Evolutionary conservation across 2,797 vertebrate species (phyloP).

Genomic region (Tapera naevia): DNA sequence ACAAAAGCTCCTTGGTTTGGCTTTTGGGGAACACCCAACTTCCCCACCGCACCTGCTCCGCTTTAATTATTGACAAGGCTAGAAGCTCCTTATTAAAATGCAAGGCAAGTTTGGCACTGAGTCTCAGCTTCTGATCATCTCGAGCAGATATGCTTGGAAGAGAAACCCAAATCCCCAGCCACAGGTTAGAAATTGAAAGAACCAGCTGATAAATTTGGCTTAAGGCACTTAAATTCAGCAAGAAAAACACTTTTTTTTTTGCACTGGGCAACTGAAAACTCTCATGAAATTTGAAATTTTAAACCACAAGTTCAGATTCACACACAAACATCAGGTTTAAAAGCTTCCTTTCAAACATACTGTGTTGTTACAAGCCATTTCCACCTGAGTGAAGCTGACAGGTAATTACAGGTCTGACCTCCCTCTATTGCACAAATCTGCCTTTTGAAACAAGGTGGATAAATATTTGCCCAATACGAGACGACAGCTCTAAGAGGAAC

Average conservation of each 20-base stretch:
- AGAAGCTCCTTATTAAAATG: conserved; percentile 36
- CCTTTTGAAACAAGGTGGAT: conserved; percentile 50
- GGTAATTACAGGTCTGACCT: conserved; percentile 67
- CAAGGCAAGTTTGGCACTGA: conserved; percentile 15
- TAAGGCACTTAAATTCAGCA: neutral
- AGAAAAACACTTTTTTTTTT: neutral
- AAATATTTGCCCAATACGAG: conserved; percentile 61
- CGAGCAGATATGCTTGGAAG: neutral
- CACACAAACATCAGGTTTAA: neutral
- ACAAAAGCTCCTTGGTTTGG: conserved; percentile 42
- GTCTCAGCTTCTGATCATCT: conserved; percentile 23
- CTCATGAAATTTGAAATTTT: neutral
- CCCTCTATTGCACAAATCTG: conserved; percentile 50
- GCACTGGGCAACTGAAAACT: neutral
- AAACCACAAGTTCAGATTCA: neutral
- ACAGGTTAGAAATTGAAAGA: neutral
- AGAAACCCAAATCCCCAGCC: neutral
- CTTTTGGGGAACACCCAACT: conserved; percentile 41
- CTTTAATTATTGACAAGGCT: conserved; percentile 14
- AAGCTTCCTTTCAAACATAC: neutral
- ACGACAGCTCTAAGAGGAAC: conserved; percentile 33
- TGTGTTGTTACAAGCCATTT: neutral
- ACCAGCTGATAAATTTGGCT: neutral
- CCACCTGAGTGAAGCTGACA: neutral
- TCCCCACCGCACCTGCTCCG: conserved; percentile 12